Evolutionary conservation across 2,888 invertebrate species (phyloP).

Genomic region (Lymantria dispar): DNA sequence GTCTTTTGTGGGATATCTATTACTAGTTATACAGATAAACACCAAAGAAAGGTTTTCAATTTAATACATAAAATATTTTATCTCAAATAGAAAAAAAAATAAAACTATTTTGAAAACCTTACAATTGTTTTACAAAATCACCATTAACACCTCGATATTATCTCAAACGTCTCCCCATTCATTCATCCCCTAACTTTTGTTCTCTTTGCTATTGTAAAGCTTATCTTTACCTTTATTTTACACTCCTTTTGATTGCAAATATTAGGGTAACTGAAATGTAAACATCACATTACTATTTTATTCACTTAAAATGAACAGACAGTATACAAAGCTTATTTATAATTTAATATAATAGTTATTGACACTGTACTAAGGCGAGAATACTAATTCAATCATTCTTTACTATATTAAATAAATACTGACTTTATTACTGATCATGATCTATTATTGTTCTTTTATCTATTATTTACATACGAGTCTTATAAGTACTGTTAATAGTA

Average conservation of each 20-base stretch:
- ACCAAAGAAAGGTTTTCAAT: too few relatives aligned
- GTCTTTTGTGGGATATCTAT: too few relatives aligned
- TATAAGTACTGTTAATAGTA: neutral
- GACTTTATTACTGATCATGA: neutral
- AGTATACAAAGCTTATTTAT: conserved; percentile 58
- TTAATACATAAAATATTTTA: too few relatives aligned
- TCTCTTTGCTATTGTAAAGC: too few relatives aligned
- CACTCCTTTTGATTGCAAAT: neutral
- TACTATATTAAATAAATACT: conserved; percentile 10
- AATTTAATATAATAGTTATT: conserved; percentile 48
- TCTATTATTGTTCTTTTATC: conserved; percentile 3
- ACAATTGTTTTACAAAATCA: too few relatives aligned
- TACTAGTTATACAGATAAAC: too few relatives aligned
- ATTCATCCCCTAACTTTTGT: too few relatives aligned
- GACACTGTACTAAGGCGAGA: conserved; percentile 58
- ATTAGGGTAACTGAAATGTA: conserved; percentile 6
- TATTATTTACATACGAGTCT: conserved; percentile 17
- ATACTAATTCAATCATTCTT: conserved; percentile 28
- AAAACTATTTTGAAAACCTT: too few relatives aligned
- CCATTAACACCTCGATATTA: too few relatives aligned
- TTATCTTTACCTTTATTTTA: too few relatives aligned
- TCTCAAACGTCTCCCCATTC: too few relatives aligned
- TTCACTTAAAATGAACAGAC: conserved; percentile 45
- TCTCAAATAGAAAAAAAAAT: too few relatives aligned
- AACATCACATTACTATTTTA: conserved; percentile 40